These are phyloP conservation scores for Triops cancriformis DNA, from an alignment of 1,140 invertebrate species.

Conservation along the genomic window DNA sequence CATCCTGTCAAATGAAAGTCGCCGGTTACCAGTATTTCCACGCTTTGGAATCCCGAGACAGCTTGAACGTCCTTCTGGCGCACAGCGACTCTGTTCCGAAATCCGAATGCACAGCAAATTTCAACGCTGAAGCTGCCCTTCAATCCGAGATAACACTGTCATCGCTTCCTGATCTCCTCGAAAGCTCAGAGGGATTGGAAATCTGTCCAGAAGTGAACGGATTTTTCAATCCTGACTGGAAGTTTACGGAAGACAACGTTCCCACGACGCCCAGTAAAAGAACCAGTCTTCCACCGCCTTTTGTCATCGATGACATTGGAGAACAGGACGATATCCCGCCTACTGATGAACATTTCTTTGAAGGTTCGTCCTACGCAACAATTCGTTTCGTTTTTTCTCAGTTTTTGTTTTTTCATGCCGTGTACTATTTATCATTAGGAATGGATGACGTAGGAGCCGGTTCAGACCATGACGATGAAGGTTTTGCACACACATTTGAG, in stretches of 20 bases:
- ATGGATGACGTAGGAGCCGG: slow-evolving; percentile 30
- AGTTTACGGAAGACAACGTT: slow-evolving; percentile 35
- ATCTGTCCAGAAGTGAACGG: not conserved
- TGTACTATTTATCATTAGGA: slow-evolving; percentile 28
- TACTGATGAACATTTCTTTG: not conserved
- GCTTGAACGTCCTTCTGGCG: not conserved
- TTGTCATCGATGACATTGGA: not conserved
- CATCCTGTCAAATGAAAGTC: not conserved
- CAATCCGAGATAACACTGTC: too few species aligned
- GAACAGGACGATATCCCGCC: not conserved
- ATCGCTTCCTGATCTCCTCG: too few species aligned
- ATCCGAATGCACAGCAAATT: not conserved
- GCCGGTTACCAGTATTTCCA: not conserved
- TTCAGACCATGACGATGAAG: slow-evolving; percentile 24
- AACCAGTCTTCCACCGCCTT: not conserved
- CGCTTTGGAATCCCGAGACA: not conserved
- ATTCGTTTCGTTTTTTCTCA: too few species aligned
- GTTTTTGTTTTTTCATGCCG: too few species aligned
- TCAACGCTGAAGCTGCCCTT: too few species aligned
- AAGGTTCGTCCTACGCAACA: not conserved
- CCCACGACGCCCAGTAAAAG: not conserved
- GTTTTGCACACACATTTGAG: not conserved
- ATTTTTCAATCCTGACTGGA: slow-evolving; percentile 24
- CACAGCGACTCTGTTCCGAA: not conserved
- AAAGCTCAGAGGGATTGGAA: not conserved